Evolutionary conservation across 1,140 invertebrate species (phyloP).

Genomic region (Drosophila arizonae): DNA sequence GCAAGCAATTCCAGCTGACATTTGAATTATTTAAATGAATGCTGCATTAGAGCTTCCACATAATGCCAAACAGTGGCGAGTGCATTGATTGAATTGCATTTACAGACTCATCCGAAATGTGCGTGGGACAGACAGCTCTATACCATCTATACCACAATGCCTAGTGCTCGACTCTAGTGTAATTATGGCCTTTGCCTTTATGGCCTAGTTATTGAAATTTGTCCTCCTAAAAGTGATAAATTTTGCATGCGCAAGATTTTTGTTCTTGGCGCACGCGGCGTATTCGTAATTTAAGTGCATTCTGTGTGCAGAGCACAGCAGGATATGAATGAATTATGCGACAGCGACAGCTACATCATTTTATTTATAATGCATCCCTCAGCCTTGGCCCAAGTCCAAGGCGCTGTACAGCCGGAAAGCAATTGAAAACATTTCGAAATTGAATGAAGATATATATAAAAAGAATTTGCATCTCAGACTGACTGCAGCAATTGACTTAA

Average conservation of each 20-base stretch:
- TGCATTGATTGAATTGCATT: conserved; percentile 31
- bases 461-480: background rate
- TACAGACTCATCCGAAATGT: conserved; percentile 6
- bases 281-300: conserved; percentile 41
- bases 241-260: conserved; percentile 8
- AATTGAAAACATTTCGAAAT: conserved; percentile 7
- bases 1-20: conserved; percentile 20
- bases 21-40: conserved; percentile 61
- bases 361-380: conserved; percentile 16
- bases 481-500: background rate
- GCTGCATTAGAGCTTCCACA: conserved; percentile 6
- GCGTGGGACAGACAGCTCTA: background rate
- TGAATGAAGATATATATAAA: background rate
- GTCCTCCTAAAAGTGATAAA: conserved; percentile 37
- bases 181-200: conserved; percentile 5
- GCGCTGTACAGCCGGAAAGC: background rate
- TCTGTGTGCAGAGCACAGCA: conserved; percentile 6
- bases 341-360: background rate
- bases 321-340: conserved; percentile 30
- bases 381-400: conserved; percentile 2
- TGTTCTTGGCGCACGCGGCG: conserved; percentile 14
- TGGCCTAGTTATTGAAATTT: conserved; percentile 24
- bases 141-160: too few species aligned
- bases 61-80: conserved; percentile 4
- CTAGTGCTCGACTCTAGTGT: too few species aligned